Conservation (phyloP, 2,888 invertebrate genomes). For the Melipona bicolor region DNA sequence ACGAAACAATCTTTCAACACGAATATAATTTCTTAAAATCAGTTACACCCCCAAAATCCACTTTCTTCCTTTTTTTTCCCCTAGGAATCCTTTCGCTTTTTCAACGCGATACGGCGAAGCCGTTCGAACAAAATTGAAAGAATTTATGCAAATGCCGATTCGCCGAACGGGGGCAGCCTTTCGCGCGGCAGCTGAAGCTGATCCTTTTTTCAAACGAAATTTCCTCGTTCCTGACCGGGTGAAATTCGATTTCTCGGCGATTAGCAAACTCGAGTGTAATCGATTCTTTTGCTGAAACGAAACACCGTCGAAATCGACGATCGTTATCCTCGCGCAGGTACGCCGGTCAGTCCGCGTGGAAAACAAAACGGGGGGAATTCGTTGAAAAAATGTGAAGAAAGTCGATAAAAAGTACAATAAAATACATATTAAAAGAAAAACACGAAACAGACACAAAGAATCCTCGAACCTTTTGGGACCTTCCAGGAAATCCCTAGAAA, state of each 20-base stretch:
- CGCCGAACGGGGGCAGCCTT: background rate
- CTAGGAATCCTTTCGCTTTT: background rate
- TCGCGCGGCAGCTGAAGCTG: background rate
- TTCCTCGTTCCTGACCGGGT: background rate
- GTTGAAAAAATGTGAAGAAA: background rate
- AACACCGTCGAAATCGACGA: background rate
- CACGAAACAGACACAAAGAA: too few relatives aligned
- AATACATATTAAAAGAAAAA: too few relatives aligned
- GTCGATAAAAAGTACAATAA: too few relatives aligned
- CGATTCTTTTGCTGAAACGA: background rate
- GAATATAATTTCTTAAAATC: too few relatives aligned
- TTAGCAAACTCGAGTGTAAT: background rate
- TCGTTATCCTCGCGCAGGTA: background rate
- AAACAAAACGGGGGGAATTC: background rate
- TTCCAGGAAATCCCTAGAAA: too few relatives aligned
- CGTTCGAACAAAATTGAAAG: background rate
- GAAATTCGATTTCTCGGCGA: constrained; percentile 9
- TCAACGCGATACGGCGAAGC: background rate
- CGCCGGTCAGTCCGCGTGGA: background rate
- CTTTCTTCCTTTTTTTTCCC: too few relatives aligned
- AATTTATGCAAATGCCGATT: constrained; percentile 31
- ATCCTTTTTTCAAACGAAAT: constrained; percentile 14
- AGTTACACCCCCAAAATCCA: too few relatives aligned
- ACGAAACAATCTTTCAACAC: too few relatives aligned
- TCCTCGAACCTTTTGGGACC: too few relatives aligned